Evolutionary conservation across 2,888 invertebrate genomes (phyloP).

Genomic region (Sicus ferrugineus): DNA sequence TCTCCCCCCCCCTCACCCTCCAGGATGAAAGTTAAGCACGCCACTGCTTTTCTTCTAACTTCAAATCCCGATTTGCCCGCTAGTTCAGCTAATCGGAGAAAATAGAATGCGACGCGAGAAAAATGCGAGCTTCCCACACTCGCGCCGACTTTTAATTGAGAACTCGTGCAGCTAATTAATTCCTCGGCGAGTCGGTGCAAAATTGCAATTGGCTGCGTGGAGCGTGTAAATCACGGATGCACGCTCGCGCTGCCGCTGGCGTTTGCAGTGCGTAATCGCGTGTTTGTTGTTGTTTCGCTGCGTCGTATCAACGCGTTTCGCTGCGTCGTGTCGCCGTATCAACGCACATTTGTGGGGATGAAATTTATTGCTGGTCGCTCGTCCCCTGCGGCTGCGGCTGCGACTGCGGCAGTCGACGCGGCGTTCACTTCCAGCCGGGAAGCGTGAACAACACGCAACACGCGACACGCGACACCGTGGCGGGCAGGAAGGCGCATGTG

Average conservation of each 20-base stretch:
- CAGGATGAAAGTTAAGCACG: too few relatives aligned
- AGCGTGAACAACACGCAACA: conserved; percentile 35
- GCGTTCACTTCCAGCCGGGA: conserved; percentile 24
- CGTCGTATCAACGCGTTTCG: conserved; percentile 48
- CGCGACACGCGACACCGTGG: conserved; percentile 31
- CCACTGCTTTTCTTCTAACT: too few relatives aligned
- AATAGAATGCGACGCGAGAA: too few relatives aligned
- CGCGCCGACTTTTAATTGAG: conserved; percentile 25
- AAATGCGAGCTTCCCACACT: background rate
- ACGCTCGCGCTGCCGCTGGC: conserved; percentile 20
- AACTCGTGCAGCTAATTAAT: conserved; percentile 38
- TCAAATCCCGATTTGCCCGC: too few relatives aligned
- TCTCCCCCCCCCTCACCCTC: too few relatives aligned
- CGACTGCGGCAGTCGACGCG: conserved; percentile 44
- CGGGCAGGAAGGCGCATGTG: background rate
- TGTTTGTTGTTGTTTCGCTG: conserved; percentile 35
- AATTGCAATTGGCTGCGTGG: conserved; percentile 41
- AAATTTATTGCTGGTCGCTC: conserved; percentile 49
- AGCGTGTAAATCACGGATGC: conserved; percentile 37
- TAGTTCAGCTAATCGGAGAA: too few relatives aligned
- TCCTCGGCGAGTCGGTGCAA: conserved; percentile 37
- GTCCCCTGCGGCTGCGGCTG: background rate
- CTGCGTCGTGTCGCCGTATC: conserved; percentile 56
- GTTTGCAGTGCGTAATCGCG: conserved; percentile 31
- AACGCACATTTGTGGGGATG: conserved; percentile 53